phyloP scores from a whole-genome alignment of 1,140 invertebrate genomes.

The Semibalanus balanoides region DNA sequence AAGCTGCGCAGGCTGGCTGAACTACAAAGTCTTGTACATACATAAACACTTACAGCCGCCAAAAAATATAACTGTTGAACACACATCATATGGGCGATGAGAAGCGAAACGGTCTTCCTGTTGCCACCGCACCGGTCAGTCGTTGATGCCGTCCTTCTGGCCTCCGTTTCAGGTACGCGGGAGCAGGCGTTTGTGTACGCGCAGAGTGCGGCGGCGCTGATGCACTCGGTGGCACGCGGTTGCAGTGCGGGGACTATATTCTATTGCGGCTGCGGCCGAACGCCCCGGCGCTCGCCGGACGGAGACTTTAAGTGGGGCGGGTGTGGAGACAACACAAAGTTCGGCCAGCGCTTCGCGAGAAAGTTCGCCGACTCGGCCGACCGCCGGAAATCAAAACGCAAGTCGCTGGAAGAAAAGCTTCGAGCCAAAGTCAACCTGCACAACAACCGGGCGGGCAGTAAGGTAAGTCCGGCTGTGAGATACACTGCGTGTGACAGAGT shows the following conservation, averaged over 20 bases:
- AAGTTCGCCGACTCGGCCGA: slow-evolving; percentile 15
- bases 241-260: slow-evolving; percentile 51
- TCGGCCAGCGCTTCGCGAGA: slow-evolving; percentile 37
- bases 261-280: slow-evolving; percentile 48
- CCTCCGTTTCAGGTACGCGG: slow-evolving; percentile 46
- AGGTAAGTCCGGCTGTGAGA: neutral
- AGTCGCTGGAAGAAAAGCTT: neutral
- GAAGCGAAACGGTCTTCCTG: too few relatives aligned
- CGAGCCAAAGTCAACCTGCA: slow-evolving; percentile 7
- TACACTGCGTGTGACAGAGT: too few relatives aligned
- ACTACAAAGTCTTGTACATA: too few relatives aligned
- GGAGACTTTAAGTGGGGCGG: slow-evolving; percentile 54
- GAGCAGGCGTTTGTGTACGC: slow-evolving; percentile 68
- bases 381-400: slow-evolving; percentile 3
- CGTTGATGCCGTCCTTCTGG: too few relatives aligned
- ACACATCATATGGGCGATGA: too few relatives aligned
- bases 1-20: too few relatives aligned
- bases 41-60: too few relatives aligned
- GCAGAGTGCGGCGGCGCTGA: slow-evolving; percentile 52
- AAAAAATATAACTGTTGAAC: too few relatives aligned
- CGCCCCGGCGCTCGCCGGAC: slow-evolving; percentile 37
- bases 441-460: neutral
- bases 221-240: slow-evolving; percentile 52
- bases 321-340: slow-evolving; percentile 48
- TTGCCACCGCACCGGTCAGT: too few relatives aligned